Evolutionary conservation across 2,888 invertebrate species (phyloP).

Genomic region (Plagiodera versicolora): DNA sequence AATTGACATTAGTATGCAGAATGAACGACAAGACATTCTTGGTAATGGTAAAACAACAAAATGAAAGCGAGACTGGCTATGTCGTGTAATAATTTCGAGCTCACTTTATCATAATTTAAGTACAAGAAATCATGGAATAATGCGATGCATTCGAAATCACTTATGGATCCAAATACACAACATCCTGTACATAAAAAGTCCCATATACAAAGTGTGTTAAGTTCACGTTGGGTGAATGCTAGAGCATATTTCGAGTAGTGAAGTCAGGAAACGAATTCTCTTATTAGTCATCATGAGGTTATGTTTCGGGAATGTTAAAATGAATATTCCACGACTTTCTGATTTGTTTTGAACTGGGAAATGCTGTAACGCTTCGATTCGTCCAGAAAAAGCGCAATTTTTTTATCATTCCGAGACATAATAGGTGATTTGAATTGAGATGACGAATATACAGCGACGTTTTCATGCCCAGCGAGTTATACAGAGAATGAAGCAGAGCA

Average conservation of each 20-base stretch:
- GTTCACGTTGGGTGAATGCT: too few species aligned
- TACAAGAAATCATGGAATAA: not conserved
- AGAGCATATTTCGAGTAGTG: too few species aligned
- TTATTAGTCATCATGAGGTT: too few species aligned
- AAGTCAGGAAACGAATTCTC: too few species aligned
- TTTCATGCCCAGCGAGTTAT: constrained; percentile 12
- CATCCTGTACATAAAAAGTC: too few species aligned
- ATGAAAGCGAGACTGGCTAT: not conserved
- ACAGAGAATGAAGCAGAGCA: constrained; percentile 9
- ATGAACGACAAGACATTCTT: not conserved
- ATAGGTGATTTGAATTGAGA: not conserved
- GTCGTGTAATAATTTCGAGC: not conserved
- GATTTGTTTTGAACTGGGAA: too few species aligned
- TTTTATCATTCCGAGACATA: not conserved
- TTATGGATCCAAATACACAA: too few species aligned
- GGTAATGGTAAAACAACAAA: not conserved
- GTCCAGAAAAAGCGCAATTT: too few species aligned
- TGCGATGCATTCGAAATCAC: not conserved
- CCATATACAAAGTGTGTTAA: too few species aligned
- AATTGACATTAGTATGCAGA: not conserved
- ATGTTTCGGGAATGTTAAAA: too few species aligned
- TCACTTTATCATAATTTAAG: not conserved
- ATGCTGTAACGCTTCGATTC: too few species aligned
- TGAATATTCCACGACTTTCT: too few species aligned
- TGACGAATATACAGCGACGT: not conserved